A percentile compares a stretch with the other conserved stretches of the same genome.
These are phyloP conservation scores for Trichogramma evanescens DNA, from an alignment of 2,888 invertebrate species.

Conservation along the genomic window DNA sequence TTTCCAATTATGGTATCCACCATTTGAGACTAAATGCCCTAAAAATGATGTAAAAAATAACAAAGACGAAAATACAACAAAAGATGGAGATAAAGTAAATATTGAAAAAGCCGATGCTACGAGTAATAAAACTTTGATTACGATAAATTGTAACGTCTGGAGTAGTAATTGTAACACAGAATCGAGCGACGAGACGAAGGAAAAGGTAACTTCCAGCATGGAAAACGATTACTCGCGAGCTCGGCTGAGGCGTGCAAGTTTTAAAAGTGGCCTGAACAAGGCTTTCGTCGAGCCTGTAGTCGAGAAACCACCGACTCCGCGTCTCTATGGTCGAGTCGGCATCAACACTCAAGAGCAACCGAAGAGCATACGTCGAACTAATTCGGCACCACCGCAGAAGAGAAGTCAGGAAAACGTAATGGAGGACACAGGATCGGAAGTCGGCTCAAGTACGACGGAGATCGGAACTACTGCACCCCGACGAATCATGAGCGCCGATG, in stretches of 20 bases:
- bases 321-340: conserved; percentile 6
- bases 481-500: background rate
- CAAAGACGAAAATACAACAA: no score
- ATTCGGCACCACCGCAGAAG: conserved; percentile 38
- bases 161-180: background rate
- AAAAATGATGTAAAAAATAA: no score
- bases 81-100: background rate
- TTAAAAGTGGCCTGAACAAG: conserved; percentile 34
- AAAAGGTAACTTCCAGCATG: background rate
- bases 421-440: conserved; percentile 21
- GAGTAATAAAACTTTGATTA: background rate
- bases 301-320: conserved; percentile 19
- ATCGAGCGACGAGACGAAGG: background rate
- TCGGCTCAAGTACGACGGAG: background rate
- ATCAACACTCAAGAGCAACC: background rate
- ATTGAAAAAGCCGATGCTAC: background rate
- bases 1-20: no score
- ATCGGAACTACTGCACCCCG: background rate
- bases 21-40: no score
- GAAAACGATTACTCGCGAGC: conserved; percentile 24
- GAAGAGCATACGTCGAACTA: conserved; percentile 22
- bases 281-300: conserved; percentile 34
- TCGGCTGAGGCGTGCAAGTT: conserved; percentile 36
- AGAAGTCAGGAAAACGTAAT: conserved; percentile 35
- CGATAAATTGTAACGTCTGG: background rate